These are phyloP conservation scores for Caprella mutica DNA, from an alignment of 2,888 invertebrate species.

Conservation along the genomic window DNA sequence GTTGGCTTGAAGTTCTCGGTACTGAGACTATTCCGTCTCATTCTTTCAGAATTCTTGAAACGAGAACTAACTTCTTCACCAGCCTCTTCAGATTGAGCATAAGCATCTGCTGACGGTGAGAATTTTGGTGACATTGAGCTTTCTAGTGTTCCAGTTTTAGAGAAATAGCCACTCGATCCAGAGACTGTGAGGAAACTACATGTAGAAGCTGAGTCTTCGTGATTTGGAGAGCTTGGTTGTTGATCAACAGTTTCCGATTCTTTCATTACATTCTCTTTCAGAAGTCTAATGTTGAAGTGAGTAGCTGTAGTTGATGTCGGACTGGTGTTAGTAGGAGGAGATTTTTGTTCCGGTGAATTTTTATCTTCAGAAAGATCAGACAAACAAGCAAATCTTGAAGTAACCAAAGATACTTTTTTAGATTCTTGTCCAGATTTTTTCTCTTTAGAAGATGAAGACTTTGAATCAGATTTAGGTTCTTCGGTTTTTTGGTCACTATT, in stretches of 20 bases:
- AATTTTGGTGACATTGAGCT: constrained; percentile 28
- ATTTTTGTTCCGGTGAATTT: not conserved
- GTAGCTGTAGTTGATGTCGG: constrained; percentile 28
- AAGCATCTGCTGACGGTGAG: constrained; percentile 30
- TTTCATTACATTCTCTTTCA: constrained; percentile 28
- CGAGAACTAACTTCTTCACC: constrained; percentile 10
- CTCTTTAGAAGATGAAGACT: not conserved
- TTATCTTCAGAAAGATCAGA: constrained; percentile 26
- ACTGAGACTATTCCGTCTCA: constrained; percentile 12
- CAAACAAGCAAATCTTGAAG: constrained; percentile 31
- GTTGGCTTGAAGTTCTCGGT: constrained; percentile 20
- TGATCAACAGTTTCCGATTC: constrained; percentile 30
- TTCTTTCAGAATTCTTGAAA: not conserved
- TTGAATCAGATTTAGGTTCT: not conserved
- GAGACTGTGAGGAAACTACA: constrained; percentile 30
- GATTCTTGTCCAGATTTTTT: not conserved
- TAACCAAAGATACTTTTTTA: constrained; percentile 28
- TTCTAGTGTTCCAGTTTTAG: constrained; percentile 30
- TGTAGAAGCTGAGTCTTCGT: constrained; percentile 33
- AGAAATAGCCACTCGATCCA: constrained; percentile 33
- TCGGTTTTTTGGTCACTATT: not conserved
- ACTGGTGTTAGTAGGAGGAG: constrained; percentile 6
- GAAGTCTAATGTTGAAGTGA: constrained; percentile 30
- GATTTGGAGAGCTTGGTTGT: constrained; percentile 27
- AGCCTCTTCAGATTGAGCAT: constrained; percentile 12